A percentile compares a stretch with the other conserved stretches of the same genome.
These are phyloP conservation scores for Fregetta grallaria DNA, from an alignment of 2,113 vertebrate species.

Conservation along the genomic window DNA sequence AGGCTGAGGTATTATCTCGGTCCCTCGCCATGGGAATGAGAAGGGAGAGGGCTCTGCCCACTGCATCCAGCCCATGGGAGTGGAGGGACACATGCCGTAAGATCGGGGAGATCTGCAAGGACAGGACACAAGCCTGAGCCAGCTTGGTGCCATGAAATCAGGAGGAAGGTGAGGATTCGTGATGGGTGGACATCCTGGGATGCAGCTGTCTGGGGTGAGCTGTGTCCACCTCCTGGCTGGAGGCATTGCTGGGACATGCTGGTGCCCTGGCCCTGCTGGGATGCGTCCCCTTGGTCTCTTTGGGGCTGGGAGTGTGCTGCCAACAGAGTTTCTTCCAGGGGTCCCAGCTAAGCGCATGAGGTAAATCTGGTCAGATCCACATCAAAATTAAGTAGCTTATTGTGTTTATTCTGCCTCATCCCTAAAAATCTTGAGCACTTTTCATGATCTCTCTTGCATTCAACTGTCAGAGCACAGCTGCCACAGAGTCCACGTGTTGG, in stretches of 20 bases:
- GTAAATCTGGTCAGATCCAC: neutral
- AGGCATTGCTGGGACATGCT: neutral
- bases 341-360: neutral
- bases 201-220: neutral
- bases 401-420: neutral
- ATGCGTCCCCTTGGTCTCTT: neutral
- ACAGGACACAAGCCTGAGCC: neutral
- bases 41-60: neutral
- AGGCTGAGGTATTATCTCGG: neutral
- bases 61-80: neutral
- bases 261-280: neutral
- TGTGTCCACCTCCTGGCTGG: neutral
- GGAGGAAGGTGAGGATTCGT: neutral
- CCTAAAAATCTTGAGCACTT: neutral
- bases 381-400: neutral
- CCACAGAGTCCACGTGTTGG: neutral
- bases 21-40: neutral
- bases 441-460: neutral
- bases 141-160: neutral
- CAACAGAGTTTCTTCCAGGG: neutral
- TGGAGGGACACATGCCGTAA: accelerated
- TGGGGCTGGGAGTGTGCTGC: neutral
- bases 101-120: neutral
- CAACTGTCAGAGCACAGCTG: neutral
- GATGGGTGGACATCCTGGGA: neutral